Conservation (phyloP, 1,140 invertebrate species). For the Gonatopus flavifemur region DNA sequence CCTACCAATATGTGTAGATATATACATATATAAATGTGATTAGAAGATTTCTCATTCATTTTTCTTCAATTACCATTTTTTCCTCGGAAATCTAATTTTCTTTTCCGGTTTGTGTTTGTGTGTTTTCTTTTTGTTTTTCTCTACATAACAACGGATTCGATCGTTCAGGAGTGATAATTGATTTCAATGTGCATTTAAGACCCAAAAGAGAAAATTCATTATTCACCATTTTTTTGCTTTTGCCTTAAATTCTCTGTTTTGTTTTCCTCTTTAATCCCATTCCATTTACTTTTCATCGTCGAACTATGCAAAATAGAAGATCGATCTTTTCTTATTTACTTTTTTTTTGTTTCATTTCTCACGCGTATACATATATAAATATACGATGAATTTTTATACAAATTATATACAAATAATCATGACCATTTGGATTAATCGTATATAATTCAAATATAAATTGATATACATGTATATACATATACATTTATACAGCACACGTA, state of each 20-base stretch:
- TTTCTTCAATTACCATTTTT: not conserved
- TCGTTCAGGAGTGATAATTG: conserved; percentile 52
- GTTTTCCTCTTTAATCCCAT: no score
- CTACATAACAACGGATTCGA: conserved; percentile 39
- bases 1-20: conserved; percentile 16
- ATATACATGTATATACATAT: conserved; percentile 48
- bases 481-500: conserved; percentile 42
- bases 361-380: conserved; percentile 40
- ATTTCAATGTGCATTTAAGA: conserved; percentile 53
- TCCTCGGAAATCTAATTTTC: no score
- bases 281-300: no score
- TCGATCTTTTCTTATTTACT: conserved; percentile 47
- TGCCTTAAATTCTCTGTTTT: no score
- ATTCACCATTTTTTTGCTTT: no score
- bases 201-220: conserved; percentile 54
- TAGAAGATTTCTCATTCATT: conserved; percentile 16
- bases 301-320: conserved; percentile 59
- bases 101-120: no score
- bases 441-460: conserved; percentile 45
- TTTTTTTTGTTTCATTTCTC: conserved; percentile 19
- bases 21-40: conserved; percentile 27
- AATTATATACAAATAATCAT: conserved; percentile 47
- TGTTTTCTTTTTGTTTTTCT: conserved; percentile 18
- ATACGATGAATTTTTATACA: conserved; percentile 37
- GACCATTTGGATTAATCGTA: conserved; percentile 27